Evolutionary conservation across 2,113 vertebrate genomes (phyloP).

Genomic region (Epinephelus fuscoguttatus): DNA sequence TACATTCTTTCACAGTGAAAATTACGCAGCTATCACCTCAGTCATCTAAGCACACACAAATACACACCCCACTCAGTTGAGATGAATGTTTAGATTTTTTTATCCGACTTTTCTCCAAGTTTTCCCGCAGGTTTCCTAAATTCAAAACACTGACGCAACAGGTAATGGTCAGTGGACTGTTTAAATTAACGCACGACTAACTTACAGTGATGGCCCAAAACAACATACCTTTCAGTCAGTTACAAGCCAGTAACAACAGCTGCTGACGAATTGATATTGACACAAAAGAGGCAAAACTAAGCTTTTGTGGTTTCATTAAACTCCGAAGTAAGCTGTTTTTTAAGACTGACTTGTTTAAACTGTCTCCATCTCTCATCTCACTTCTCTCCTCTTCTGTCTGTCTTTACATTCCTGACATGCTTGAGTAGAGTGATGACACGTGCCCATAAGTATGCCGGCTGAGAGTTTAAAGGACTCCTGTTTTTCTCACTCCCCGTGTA

Average conservation of each 20-base stretch:
- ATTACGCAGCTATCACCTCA: not conserved
- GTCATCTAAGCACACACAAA: slow-evolving; percentile 41
- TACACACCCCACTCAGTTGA: slow-evolving; percentile 8
- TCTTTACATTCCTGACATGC: slow-evolving; percentile 73
- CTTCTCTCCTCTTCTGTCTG: slow-evolving; percentile 27
- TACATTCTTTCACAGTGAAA: slow-evolving; percentile 42
- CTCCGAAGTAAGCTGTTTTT: slow-evolving; percentile 6
- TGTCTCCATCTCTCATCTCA: slow-evolving; percentile 15
- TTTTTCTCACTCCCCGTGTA: slow-evolving; percentile 31
- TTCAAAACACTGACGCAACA: slow-evolving; percentile 12
- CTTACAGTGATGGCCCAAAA: not conserved
- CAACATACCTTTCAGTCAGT: slow-evolving; percentile 13
- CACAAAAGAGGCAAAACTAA: not conserved
- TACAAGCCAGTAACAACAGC: not conserved
- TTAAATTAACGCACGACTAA: not conserved
- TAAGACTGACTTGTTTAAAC: slow-evolving; percentile 28
- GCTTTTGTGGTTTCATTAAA: slow-evolving; percentile 11
- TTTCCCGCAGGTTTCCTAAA: not conserved
- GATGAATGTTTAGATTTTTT: slow-evolving; percentile 34
- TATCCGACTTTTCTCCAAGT: slow-evolving; percentile 2
- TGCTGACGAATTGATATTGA: not conserved
- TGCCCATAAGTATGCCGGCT: slow-evolving; percentile 53
- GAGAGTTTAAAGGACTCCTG: slow-evolving; percentile 46
- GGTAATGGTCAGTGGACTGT: slow-evolving; percentile 23
- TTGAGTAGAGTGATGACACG: slow-evolving; percentile 57